phyloP scores from a whole-genome alignment of 2,113 vertebrate species.

The Potamarius usumacintae region DNA sequence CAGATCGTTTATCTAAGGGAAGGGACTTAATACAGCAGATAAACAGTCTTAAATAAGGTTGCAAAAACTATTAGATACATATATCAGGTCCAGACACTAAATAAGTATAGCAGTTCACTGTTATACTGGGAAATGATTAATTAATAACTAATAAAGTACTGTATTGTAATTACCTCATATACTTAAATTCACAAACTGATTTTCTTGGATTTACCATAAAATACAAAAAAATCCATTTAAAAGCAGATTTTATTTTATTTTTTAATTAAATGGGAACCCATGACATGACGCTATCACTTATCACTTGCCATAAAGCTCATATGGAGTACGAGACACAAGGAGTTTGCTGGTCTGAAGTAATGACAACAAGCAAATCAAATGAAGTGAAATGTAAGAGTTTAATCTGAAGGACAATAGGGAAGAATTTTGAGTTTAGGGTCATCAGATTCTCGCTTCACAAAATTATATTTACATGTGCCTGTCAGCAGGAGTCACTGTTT shows the following conservation, averaged over 20 bases:
- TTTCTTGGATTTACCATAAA: background rate
- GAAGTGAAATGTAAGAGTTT: background rate
- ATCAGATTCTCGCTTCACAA: background rate
- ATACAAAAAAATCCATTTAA: background rate
- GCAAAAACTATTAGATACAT: background rate
- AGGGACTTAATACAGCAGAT: background rate
- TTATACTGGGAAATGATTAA: background rate
- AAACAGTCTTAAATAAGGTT: background rate
- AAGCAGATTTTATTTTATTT: background rate
- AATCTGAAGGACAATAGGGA: background rate
- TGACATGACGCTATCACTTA: background rate
- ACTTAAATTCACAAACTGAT: background rate
- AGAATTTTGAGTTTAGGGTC: background rate
- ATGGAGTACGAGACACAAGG: background rate
- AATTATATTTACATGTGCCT: background rate
- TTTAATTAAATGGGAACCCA: background rate
- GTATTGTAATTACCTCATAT: background rate
- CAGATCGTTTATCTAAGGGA: background rate
- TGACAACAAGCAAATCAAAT: background rate
- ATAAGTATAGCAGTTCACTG: background rate
- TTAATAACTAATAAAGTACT: background rate
- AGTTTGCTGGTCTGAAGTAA: background rate
- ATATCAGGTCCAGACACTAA: background rate
- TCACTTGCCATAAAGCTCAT: background rate
- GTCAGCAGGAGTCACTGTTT: background rate